Evolutionary conservation across 1,140 invertebrate species (phyloP), one percentile per base, ranked within the genome.

Genomic region (Drosophila lowei): DNA sequence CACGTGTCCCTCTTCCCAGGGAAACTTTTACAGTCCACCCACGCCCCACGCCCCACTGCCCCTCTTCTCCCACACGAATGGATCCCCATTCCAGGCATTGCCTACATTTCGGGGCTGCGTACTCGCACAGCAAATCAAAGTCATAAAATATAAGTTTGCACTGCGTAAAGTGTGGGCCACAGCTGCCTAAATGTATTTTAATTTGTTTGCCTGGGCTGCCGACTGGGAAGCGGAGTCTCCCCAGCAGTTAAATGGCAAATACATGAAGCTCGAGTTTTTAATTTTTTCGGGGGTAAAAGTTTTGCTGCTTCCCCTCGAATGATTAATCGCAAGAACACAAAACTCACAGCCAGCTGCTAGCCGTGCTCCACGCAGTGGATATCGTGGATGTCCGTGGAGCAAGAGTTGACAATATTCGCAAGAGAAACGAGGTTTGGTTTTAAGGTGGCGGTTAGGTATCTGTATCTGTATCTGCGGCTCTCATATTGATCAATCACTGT

Each of bases 71-170:
- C 52, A 8, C 38, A n/a, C 28, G 13, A 61, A 49, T 49, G 64
- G 49, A 30, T 67, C 49, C 48, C 23, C 57, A 52, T 61, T 30
- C 7, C 28, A 8, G 28, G 55, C 34, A 46, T 74, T 77, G 77
- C 76, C 72, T 76, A 85, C 76, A 68, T 84, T 79, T 86, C 70
- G 11, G 77, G 64, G 52, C 16, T 41, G 38, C 25, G 48, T 28
- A 50, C 50, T 18, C 18, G 18, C 18, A 18, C 18, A 18, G 63
- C 46, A 73, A 85, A 77, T 86, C 77, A 81, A 86, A 86, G 76
- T 86, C 83, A 86, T 86, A 86, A 86, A 86, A 86, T 86, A 86
- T 71, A 86, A 86, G 81, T 86, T 86, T 86, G 81, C 81, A 88
- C 77, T 86, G 81, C 81, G 81, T 88, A 81, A 85, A 85, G 77